A percentile compares a stretch with the other conserved stretches of the same genome.
Evolutionary conservation across 2,113 vertebrate species (phyloP).

Genomic region (Porphyrio hochstetteri): DNA sequence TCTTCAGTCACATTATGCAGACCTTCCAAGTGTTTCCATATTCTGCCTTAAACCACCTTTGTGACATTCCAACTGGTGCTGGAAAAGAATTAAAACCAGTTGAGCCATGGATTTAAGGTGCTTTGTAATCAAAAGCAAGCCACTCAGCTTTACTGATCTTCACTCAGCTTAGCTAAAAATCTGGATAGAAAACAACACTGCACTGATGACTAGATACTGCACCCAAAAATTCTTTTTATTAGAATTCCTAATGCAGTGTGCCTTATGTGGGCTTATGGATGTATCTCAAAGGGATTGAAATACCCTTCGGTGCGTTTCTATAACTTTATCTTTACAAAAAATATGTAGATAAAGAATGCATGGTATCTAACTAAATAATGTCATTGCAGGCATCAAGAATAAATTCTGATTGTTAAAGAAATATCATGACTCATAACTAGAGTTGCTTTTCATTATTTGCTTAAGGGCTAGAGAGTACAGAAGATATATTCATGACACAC

Average conservation of each 20-base stretch:
- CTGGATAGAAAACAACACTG: not conserved
- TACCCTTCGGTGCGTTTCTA: not conserved
- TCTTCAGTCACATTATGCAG: not conserved
- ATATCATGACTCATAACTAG: slow-evolving; percentile 50
- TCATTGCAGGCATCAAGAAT: not conserved
- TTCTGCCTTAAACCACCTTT: not conserved
- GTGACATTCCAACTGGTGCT: not conserved
- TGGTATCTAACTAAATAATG: slow-evolving; percentile 23
- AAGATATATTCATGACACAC: slow-evolving; percentile 6
- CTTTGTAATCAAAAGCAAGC: not conserved
- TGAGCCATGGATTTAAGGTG: not conserved
- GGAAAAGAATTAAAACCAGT: not conserved
- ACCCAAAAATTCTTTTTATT: not conserved
- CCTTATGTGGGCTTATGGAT: not conserved
- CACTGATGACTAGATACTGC: not conserved
- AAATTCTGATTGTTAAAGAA: slow-evolving; percentile 20
- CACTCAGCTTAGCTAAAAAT: not conserved
- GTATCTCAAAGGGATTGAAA: not conserved
- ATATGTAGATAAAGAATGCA: not conserved
- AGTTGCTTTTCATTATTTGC: slow-evolving; percentile 52
- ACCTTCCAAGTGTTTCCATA: not conserved
- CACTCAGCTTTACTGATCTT: not conserved
- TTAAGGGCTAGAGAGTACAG: slow-evolving; percentile 22
- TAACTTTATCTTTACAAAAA: not conserved
- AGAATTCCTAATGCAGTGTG: not conserved